Evolutionary conservation across 2,797 vertebrate genomes (phyloP).

Genomic region (Gymnoscopelus microlampas): DNA sequence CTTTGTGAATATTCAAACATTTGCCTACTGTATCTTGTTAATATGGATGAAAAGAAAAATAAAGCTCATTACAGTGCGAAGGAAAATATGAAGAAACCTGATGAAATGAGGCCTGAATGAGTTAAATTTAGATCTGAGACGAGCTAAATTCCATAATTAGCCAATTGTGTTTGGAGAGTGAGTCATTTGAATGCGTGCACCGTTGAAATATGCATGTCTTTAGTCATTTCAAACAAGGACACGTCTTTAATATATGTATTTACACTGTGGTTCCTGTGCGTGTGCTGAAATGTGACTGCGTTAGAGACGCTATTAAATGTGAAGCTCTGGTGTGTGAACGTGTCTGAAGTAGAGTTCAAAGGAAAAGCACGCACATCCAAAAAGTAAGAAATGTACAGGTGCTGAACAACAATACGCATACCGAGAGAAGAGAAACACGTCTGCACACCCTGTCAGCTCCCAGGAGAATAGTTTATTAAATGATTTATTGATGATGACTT

Average conservation of each 20-base stretch:
- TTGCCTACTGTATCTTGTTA: conserved; percentile 11
- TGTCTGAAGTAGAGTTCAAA: too few species aligned
- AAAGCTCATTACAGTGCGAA: conserved; percentile 20
- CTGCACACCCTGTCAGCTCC: too few species aligned
- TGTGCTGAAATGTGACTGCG: conserved; percentile 38
- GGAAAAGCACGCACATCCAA: too few species aligned
- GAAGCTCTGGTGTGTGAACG: conserved; percentile 23
- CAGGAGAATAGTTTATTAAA: too few species aligned
- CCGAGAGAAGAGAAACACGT: too few species aligned
- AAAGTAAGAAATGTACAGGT: too few species aligned
- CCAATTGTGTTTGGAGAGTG: conserved; percentile 65
- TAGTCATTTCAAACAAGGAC: conserved; percentile 59
- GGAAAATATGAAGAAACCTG: conserved; percentile 44
- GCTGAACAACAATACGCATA: too few species aligned
- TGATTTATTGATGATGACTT: too few species aligned
- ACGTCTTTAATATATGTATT: conserved; percentile 46
- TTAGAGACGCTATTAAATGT: conserved; percentile 1
- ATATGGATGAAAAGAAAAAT: conserved; percentile 38
- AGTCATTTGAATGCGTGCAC: conserved; percentile 57
- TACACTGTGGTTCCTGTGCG: conserved; percentile 19
- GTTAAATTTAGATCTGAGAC: conserved; percentile 61
- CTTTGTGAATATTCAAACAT: conserved; percentile 46
- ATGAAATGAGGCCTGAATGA: conserved; percentile 57
- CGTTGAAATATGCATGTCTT: conserved; percentile 67
- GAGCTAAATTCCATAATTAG: conserved; percentile 71